Conservation (phyloP, 2,113 vertebrate species). For the Sorex fumeus region DNA sequence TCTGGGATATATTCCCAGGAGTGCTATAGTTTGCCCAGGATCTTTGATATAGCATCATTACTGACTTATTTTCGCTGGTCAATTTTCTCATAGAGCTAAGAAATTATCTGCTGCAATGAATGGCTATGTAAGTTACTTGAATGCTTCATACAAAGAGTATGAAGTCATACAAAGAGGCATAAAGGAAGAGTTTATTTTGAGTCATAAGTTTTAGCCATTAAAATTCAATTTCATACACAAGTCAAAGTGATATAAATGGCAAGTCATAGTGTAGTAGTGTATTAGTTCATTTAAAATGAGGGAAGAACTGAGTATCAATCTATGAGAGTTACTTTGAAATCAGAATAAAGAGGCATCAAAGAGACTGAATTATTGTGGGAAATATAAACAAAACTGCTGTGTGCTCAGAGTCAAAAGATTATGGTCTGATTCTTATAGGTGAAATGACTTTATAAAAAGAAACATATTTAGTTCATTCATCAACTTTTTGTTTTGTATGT, state of each 20-base stretch:
- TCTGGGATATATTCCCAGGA: too few relatives aligned
- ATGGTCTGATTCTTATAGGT: not conserved
- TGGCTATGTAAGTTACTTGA: slow-evolving; percentile 4
- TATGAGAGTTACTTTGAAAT: not conserved
- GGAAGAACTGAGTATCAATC: not conserved
- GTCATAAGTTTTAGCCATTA: slow-evolving; percentile 40
- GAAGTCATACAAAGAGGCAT: slow-evolving; percentile 11
- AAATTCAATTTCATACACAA: slow-evolving; percentile 20
- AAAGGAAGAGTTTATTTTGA: not conserved
- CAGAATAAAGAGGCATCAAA: not conserved
- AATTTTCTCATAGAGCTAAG: not conserved
- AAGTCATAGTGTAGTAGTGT: slow-evolving; percentile 13
- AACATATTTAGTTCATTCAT: not conserved
- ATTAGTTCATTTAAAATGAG: slow-evolving; percentile 11
- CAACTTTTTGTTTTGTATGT: not conserved
- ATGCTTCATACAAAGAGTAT: slow-evolving; percentile 29
- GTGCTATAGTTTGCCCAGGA: not conserved
- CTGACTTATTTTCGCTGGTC: slow-evolving; percentile 56
- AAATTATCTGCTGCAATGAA: slow-evolving; percentile 45
- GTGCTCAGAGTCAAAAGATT: slow-evolving; percentile 22
- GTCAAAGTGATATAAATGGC: slow-evolving; percentile 12
- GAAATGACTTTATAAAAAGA: slow-evolving; percentile 28
- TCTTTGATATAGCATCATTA: slow-evolving; percentile 52
- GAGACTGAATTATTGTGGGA: slow-evolving; percentile 23
- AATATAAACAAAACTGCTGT: not conserved